Base-by-base conservation (phyloP, 2,888 invertebrate species). In the Osmoderma eremita region DNA sequence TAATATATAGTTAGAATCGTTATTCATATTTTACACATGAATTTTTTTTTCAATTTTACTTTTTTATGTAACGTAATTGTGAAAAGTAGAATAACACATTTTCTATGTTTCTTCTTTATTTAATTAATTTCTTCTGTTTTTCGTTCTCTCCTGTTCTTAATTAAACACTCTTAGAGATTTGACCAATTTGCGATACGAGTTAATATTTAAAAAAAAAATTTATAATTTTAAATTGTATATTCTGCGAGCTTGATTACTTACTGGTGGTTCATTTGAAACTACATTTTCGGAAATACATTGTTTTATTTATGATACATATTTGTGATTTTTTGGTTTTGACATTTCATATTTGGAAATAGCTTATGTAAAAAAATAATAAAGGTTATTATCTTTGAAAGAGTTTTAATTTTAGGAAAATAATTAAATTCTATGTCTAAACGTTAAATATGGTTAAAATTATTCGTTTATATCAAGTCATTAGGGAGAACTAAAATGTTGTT, bases 311-410 rank as follows among this genome's bases (percentile, higher is more conserved):
- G 6, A 45, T 17, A 54, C 38, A 53, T 38, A 53, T 15, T 30
- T 66, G 66, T 49, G 66, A 61, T 66, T 15, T 41, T 42, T 62
- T 62, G 62, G 68, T 68, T 24, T 61, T 61, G 58, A 61, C 45
- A 69, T 70, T 71, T 72, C 69, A 63, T 71, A 71, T 71, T 63
- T 72, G 72, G 71, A 72, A 69, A 70, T 70, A 71, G 72, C 71
- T 72, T 71, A 69, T 72, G 69, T 71, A 72, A 30, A 30, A 30
- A 30, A 30, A 30, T 68, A 45, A 65, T 61, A 61, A 61, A 61
- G 48, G 58, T 61, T 48, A 61, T 61, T 30, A 61, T 61, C 58
- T 61, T 61, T 61, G 45, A 61, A 48, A 10, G 42, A 15, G 45
- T n/a, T 36, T 36, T 20, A 30, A 30, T 30, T 30, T 10, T 30